Evolutionary conservation across 2,113 vertebrate species (phyloP).

Genomic region (Vicugna pacos): DNA sequence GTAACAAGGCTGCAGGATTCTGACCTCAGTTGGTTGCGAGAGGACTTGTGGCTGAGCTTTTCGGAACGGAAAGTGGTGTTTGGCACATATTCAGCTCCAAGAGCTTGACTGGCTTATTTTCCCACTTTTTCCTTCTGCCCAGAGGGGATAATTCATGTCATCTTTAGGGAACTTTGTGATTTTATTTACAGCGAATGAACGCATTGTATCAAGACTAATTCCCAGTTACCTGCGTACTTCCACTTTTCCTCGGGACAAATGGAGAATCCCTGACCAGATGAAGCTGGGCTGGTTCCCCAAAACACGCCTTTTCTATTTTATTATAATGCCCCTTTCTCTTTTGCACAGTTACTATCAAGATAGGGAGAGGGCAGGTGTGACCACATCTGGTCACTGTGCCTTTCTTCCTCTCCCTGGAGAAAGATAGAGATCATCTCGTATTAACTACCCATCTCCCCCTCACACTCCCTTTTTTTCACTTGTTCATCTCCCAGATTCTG

Average conservation of each 20-base stretch:
- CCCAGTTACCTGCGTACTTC: neutral
- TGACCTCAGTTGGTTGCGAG: neutral
- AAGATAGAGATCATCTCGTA: neutral
- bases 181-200: neutral
- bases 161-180: neutral
- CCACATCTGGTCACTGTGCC: neutral
- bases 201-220: neutral
- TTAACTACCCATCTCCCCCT: neutral
- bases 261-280: neutral
- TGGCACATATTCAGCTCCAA: neutral
- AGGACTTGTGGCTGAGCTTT: neutral
- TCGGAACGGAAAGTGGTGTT: neutral
- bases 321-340: neutral
- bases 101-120: neutral
- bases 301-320: neutral
- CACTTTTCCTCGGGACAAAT: neutral
- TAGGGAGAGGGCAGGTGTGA: no score
- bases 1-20: neutral
- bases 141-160: neutral
- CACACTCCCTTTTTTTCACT: neutral
- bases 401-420: neutral
- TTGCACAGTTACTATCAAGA: neutral
- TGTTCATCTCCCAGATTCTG: conserved; percentile 35
- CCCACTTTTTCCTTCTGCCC: neutral
- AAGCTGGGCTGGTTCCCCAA: neutral